phyloP scores from a whole-genome alignment of 2,888 invertebrate species.

The Temnothorax ravouxi region DNA sequence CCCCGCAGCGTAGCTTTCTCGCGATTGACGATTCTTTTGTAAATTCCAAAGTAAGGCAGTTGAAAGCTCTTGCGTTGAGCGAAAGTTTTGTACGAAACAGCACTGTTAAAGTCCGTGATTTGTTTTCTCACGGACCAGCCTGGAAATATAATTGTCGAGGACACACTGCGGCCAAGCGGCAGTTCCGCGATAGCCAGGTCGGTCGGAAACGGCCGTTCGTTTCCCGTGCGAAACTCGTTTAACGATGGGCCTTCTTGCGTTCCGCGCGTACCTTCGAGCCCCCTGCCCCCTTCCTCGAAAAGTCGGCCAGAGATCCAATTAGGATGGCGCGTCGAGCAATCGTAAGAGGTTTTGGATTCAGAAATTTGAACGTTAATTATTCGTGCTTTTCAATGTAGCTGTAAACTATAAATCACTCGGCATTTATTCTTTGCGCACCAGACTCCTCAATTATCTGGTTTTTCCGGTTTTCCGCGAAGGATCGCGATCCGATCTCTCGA shows the following conservation, averaged over 20 bases:
- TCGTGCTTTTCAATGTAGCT: slow-evolving; percentile 10
- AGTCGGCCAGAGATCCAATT: not conserved
- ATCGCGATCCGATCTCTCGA: not conserved
- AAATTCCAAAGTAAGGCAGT: not conserved
- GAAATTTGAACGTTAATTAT: not conserved
- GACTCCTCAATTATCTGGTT: not conserved
- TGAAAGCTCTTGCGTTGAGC: not conserved
- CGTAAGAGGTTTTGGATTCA: not conserved
- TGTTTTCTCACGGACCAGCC: not conserved
- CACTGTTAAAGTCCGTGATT: not conserved
- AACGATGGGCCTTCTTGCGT: slow-evolving; percentile 44
- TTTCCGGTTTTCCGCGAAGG: not conserved
- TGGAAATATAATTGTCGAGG: not conserved
- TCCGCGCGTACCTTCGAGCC: slow-evolving; percentile 63
- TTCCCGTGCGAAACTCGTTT: slow-evolving; percentile 41
- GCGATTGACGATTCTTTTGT: not conserved
- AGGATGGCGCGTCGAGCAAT: not conserved
- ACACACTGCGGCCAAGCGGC: slow-evolving; percentile 16
- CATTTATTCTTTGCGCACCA: not conserved
- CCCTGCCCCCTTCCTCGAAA: slow-evolving; percentile 36
- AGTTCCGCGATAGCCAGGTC: slow-evolving; percentile 2
- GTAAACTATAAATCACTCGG: not conserved
- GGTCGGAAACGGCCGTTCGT: slow-evolving; percentile 19
- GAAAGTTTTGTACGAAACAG: not conserved
- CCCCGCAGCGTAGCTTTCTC: not conserved